Evolutionary conservation across 2,113 vertebrate genomes (phyloP), one percentile per base, ranked within the genome.

Genomic region (Cisticola juncidis): DNA sequence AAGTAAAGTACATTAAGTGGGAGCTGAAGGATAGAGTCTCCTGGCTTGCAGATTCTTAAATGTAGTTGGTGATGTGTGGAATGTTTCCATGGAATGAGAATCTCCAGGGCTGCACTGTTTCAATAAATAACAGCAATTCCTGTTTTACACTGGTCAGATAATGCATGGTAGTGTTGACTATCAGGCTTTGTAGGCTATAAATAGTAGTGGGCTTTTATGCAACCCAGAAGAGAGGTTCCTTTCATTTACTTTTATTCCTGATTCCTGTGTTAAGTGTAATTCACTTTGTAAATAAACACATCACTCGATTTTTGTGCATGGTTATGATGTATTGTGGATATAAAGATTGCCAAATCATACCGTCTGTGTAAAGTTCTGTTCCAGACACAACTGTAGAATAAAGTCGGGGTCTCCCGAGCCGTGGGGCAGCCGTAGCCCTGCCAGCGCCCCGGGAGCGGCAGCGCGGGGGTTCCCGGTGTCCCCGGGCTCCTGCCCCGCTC

Each of bases 241-340:
- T 57, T 53, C 18, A 11, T 48, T 68, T 36, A 28, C 84, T 69
- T 90, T 77, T 60, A 17, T 20, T 82, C 62, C 51, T 28, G 70
- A 47, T 64, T 91, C 82, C 82, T 74, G 77, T 90, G 94, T 95
- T 94, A 96, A 96, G 96, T 97, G 97, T 96, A 96, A 96, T 97
- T 95, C 96, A 76, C 94, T 86, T 54, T 98, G 97, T 98, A 97
- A 97, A 97, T 97, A 97, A 13, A 58, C 72, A 29, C 74, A 58
- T 77, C 85, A 31, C 69, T 93, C 79, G 81, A 81, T 93, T 96
- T 97, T 86, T 96, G 97, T 97, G 97, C 97, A 97, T 96, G 97
- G 95, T 97, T 94, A 71, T 74, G 88, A 77, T 97, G 94, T 97
- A 91, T 72, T 93, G 94, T 96, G 96, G 93, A 95, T 92, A 97